Base-by-base conservation (phyloP, 2,888 invertebrate genomes). In the Hypolimnas misippus region DNA sequence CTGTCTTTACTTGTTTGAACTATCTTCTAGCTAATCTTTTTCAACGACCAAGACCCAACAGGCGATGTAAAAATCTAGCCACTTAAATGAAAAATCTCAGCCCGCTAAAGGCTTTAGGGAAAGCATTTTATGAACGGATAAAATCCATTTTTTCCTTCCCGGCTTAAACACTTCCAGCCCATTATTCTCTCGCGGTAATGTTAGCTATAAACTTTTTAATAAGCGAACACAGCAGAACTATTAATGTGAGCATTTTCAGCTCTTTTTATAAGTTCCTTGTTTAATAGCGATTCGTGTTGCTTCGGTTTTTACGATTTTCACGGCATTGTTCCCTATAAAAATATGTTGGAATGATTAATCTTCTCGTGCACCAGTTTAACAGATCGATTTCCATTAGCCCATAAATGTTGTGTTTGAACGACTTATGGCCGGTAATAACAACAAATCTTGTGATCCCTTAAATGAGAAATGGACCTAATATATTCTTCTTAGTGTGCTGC, bases 181-280 rank as follows among this genome's bases (percentile, higher is more conserved):
- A 67, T 69, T 69, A 61, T 69, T 58, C 62, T 29, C 60, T 31
- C 29, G 54, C 42, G 46, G 58, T 65, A 67, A 67, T 57, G 65
- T 55, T 59, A 63, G 68, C 67, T 63, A 46, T 66, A 70, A 72
- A 73, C 63, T 73, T 72, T 72, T 71, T 71, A 73, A 73, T 72
- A 70, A 70, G 67, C 70, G 65, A 65, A 67, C 65, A 66, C 63
- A 62, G 65, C 59, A 63, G 68, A 71, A 70, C 71, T 71, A 72
- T 65, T 70, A 69, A 69, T 62, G 67, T 61, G 67, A 57, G 65
- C 66, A 44, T 55, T 66, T 68, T 63, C 57, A 55, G 40, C 59
- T 54, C 57, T 66, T 59, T 63, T 50, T 55, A 57, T 35, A 49
- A 53, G 38, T 61, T 58, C 31, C 40, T 21, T 29, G 53, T 58